Evolutionary conservation across 2,113 vertebrate genomes (phyloP), one percentile per base, ranked within the genome.

Genomic region (Rhinogobius similis): DNA sequence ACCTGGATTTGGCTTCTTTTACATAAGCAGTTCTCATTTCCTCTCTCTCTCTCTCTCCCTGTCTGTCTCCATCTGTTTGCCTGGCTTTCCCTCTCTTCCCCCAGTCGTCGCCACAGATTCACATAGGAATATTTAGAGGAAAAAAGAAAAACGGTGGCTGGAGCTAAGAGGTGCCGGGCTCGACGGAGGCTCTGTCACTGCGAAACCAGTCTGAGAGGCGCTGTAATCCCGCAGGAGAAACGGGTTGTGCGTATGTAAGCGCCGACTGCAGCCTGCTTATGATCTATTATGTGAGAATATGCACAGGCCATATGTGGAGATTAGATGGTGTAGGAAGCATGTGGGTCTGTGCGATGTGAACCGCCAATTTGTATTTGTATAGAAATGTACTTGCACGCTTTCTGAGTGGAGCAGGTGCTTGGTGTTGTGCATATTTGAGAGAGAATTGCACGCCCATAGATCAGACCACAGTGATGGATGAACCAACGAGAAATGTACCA

Each of bases 1-100:
- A 89, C 86, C 82, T 87, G 82, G 68, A 86, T 88, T 82, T 76
- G 75, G 64, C 65, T 72, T 67, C 68, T 78, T 86, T 87, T 87
- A 88, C 83, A 82, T 84, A 84, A 88, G 79, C 70, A 81, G 74
- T 72, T 66, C 65, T 72, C 62, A 73, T 83, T 85, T 78, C 56
- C 70, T 78, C 69, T 24, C 70, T 66, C 52, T 39, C 63, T 70
- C 16, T 1, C 46, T 13, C 52, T 11, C 21, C 21, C 12, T n/a
- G n/a, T n/a, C n/a, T n/a, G 52, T 3, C 55, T 69, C 52, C 62
- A 61, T 58, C 67, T 12, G 62, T 68, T 65, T 79, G 56, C 61
- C 68, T 82, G 70, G 62, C 69, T 59, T 58, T 10, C 69, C 77
- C 66, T 65, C 52, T 67, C 67, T 72, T 63, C 50, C 32, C 63